Conservation (phyloP, 2,888 invertebrate genomes). For the Holacanthella duospinosa region DNA sequence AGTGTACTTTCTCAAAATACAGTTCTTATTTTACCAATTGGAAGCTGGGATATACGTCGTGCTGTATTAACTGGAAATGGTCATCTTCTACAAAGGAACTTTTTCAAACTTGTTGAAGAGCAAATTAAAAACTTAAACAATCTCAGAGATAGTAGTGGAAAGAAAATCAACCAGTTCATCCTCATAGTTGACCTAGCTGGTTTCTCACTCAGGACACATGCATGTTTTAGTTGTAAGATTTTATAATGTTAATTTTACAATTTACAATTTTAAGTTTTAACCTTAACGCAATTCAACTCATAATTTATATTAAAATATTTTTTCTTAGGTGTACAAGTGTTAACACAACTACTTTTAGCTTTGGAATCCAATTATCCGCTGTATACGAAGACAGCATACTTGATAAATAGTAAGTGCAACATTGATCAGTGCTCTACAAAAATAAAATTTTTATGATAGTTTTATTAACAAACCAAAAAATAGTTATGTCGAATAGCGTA, state of each 20-base stretch:
- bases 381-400: background rate
- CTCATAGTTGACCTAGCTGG: background rate
- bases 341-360: background rate
- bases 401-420: background rate
- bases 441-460: background rate
- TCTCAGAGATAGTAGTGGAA: background rate
- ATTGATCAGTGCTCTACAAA: no score
- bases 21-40: background rate
- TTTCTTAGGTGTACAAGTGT: background rate
- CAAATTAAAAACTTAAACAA: background rate
- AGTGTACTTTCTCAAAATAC: background rate
- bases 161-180: background rate
- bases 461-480: background rate
- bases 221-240: background rate
- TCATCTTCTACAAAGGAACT: background rate
- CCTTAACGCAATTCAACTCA: no score
- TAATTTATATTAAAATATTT: no score
- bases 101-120: background rate
- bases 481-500: no score
- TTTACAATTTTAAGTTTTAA: background rate
- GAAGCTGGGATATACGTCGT: background rate
- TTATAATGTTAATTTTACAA: background rate
- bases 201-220: background rate
- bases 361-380: background rate
- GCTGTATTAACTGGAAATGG: background rate